phyloP scores from a whole-genome alignment of 1,140 invertebrate species.

The Magallana ariakensis region DNA sequence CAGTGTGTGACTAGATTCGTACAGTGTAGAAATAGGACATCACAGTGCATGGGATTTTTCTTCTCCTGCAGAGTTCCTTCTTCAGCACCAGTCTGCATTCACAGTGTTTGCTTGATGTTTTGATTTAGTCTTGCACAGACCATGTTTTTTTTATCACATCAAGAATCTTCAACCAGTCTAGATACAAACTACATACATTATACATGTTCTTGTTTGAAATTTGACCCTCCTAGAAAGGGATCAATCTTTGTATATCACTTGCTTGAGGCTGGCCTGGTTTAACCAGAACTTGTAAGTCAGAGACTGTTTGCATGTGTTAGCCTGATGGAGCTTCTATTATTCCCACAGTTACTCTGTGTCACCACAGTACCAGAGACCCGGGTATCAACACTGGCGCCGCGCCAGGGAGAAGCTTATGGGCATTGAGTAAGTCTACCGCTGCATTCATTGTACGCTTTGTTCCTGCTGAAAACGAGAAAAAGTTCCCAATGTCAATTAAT shows the following conservation, averaged over 20 bases:
- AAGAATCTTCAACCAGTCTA: too few relatives aligned
- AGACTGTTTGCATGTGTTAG: not conserved
- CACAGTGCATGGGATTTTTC: not conserved
- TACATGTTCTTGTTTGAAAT: too few relatives aligned
- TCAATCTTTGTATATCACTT: not conserved
- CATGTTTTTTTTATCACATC: too few relatives aligned
- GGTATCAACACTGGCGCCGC: not conserved
- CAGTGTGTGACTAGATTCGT: too few relatives aligned
- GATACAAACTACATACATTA: too few relatives aligned
- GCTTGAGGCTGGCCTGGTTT: not conserved
- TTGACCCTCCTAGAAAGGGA: too few relatives aligned
- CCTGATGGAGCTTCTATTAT: not conserved
- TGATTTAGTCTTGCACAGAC: too few relatives aligned
- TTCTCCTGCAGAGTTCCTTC: not conserved
- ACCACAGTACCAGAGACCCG: not conserved
- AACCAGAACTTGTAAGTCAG: not conserved
- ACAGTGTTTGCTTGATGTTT: not conserved
- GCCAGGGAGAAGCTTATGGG: slow-evolving; percentile 29
- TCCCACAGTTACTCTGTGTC: slow-evolving; percentile 4
- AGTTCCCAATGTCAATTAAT: not conserved
- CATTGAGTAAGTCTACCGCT: not conserved
- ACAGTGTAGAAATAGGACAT: too few relatives aligned
- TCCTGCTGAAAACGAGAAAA: not conserved
- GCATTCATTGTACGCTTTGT: not conserved
- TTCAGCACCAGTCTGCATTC: not conserved